Percentiles rank a stretch among this genome's conserved stretches.
Conservation (phyloP, 2,888 invertebrate genomes). For the Pheosia gnoma region DNA sequence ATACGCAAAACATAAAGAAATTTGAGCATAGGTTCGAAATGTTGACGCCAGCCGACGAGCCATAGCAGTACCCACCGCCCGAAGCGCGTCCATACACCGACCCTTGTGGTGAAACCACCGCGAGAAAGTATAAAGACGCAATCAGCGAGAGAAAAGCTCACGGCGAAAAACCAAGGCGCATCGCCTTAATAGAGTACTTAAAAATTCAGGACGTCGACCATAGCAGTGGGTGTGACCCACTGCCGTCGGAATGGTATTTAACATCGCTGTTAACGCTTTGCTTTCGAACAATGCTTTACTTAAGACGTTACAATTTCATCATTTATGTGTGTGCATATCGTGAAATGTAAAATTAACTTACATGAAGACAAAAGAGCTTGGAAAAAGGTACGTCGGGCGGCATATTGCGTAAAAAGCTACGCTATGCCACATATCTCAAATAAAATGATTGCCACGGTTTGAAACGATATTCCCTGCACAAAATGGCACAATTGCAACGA, state of each 20-base stretch:
- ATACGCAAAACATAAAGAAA: too few relatives aligned
- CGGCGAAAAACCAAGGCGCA: conserved; percentile 47
- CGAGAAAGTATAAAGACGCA: conserved; percentile 79
- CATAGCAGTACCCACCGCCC: conserved; percentile 39
- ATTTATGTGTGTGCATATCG: neutral
- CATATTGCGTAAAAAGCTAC: conserved; percentile 43
- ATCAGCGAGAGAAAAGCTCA: conserved; percentile 76
- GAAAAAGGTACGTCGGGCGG: conserved; percentile 18
- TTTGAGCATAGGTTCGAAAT: conserved; percentile 7
- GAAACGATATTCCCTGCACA: conserved; percentile 13
- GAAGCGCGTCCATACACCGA: conserved; percentile 57
- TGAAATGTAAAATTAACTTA: conserved; percentile 15
- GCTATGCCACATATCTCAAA: conserved; percentile 63
- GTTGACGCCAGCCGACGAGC: conserved; percentile 25
- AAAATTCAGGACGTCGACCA: conserved; percentile 75
- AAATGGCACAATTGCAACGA: conserved; percentile 35
- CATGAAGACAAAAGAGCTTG: conserved; percentile 22
- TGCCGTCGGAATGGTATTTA: conserved; percentile 47
- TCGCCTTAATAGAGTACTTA: conserved; percentile 73
- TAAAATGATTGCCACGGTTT: conserved; percentile 37
- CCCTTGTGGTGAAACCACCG: conserved; percentile 59
- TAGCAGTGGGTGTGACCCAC: conserved; percentile 68
- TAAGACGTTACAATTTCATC: neutral
- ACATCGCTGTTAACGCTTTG: conserved; percentile 38
- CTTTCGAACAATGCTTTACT: conserved; percentile 15